Base-by-base conservation (phyloP, 2,113 vertebrate species). In the Esox niger region DNA sequence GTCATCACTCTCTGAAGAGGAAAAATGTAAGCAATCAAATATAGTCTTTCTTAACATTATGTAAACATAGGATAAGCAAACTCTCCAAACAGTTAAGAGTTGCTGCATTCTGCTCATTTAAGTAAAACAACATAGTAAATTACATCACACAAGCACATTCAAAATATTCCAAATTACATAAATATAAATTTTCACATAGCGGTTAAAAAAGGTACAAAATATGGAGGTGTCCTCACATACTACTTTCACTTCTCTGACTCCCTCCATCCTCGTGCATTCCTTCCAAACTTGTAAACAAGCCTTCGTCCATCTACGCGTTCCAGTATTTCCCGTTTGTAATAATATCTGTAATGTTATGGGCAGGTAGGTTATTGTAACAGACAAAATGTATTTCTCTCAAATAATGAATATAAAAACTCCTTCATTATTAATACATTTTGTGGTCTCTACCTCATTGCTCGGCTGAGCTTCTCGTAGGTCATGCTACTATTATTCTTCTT, bases 401-500 rank as follows among this genome's bases (percentile, higher is more conserved):
- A 15, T 13, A 43, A 43, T 43, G 15, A 17, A 17, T 15, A 43
- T 5, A 15, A 43, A 38, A 38, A 2, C 35, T 1, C 35, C 35
- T 13, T 15, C n/a, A n/a, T n/a, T n/a, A n/a, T n/a, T n/a, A n/a
- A n/a, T n/a, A n/a, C n/a, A n/a, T n/a, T n/a, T 17, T 43, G 13
- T 4, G 17, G 38, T 3, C 7, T 47, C 61, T 84, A 99, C 96
- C 97, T 98, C 97, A 99, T 99, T 7, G 97, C 97, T 8, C 97
- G 91, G 82, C 97, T 99, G 69, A 99, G 95, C 76, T 99, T 99
- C 85, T 99, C 97, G 0, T 99, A 99, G 11, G 96, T 99, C 97
- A 99, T 99, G 82, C 95, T 98, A 81, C 93, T 98, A 84, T 99
- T 99, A 81, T 99, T 99, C 62, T 99, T 99, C 91, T 98, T 99